Evolutionary conservation across 2,797 vertebrate genomes (phyloP).

Genomic region (Epinephelus awoara): DNA sequence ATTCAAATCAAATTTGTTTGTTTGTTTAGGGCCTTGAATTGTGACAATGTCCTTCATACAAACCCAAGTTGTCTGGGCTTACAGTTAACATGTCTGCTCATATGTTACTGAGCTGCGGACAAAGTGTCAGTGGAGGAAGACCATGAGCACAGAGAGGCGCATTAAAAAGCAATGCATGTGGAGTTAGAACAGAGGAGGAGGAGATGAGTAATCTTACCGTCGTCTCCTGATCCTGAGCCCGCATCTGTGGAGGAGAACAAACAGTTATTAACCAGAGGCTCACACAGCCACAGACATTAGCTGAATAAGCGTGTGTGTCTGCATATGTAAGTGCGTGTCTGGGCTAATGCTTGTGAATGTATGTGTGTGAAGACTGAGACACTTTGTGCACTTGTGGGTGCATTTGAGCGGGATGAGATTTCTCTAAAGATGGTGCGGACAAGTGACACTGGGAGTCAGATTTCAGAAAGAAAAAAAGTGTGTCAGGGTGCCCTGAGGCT

Average conservation of each 20-base stretch:
- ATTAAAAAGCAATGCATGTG: conserved; percentile 36
- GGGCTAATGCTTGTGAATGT: conserved; percentile 33
- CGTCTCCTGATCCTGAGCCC: conserved; percentile 97
- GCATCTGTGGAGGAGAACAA: conserved; percentile 90
- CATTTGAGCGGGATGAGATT: conserved; percentile 30
- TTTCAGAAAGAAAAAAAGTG: conserved; percentile 19
- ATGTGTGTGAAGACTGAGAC: conserved; percentile 1
- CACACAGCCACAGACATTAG: conserved; percentile 47
- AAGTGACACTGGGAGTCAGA: conserved; percentile 28
- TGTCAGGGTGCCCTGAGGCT: conserved; percentile 19
- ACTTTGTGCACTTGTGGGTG: conserved; percentile 11
- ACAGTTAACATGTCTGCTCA: neutral
- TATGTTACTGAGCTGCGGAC: neutral
- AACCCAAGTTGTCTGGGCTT: neutral
- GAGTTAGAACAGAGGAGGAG: conserved; percentile 38
- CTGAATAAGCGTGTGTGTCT: conserved; percentile 57
- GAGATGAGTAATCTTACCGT: conserved; percentile 89
- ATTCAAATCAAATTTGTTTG: neutral
- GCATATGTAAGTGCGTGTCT: conserved; percentile 54
- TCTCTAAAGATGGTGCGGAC: conserved; percentile 31
- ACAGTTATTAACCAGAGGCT: conserved; percentile 72
- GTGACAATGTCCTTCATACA: neutral
- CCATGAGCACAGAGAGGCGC: conserved; percentile 11
- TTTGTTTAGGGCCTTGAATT: neutral
- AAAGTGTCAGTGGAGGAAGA: conserved; percentile 13